Conservation (phyloP, 1,140 invertebrate genomes). For the Pristionchus pacificus region DNA sequence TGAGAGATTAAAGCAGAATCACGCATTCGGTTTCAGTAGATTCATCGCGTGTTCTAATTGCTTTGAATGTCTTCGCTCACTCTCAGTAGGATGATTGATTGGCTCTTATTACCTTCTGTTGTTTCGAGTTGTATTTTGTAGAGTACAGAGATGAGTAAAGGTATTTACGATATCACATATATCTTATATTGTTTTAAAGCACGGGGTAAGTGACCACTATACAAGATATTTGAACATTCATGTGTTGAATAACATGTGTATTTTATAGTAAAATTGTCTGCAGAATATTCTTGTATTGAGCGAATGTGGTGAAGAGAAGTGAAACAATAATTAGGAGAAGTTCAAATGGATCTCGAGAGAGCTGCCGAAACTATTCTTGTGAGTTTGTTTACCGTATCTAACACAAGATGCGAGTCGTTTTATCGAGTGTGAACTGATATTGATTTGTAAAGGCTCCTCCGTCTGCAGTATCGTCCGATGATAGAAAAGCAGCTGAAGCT, state of each 20-base stretch:
- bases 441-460: slow-evolving; percentile 23
- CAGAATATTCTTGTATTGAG: too few relatives aligned
- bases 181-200: slow-evolving; percentile 5
- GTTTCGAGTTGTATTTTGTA: slow-evolving; percentile 7
- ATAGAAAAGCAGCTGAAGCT: slow-evolving; percentile 10
- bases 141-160: slow-evolving; percentile 20
- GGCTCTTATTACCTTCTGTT: neutral
- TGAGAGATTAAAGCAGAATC: neutral
- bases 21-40: slow-evolving; percentile 10
- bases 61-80: slow-evolving; percentile 6
- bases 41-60: slow-evolving; percentile 10
- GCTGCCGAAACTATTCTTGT: slow-evolving; percentile 11
- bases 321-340: too few relatives aligned
- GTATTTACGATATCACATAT: slow-evolving; percentile 5
- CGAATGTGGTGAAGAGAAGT: neutral
- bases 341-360: slow-evolving; percentile 6
- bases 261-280: too few relatives aligned
- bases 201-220: neutral
- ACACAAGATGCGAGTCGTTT: too few relatives aligned
- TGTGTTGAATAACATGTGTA: too few relatives aligned
- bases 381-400: too few relatives aligned
- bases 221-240: neutral
- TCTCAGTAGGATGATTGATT: slow-evolving; percentile 3
- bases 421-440: too few relatives aligned
- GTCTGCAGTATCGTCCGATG: slow-evolving; percentile 3